These are phyloP conservation scores for Condylostylus longicornis DNA, from an alignment of 1,140 invertebrate genomes.

Conservation along the genomic window DNA sequence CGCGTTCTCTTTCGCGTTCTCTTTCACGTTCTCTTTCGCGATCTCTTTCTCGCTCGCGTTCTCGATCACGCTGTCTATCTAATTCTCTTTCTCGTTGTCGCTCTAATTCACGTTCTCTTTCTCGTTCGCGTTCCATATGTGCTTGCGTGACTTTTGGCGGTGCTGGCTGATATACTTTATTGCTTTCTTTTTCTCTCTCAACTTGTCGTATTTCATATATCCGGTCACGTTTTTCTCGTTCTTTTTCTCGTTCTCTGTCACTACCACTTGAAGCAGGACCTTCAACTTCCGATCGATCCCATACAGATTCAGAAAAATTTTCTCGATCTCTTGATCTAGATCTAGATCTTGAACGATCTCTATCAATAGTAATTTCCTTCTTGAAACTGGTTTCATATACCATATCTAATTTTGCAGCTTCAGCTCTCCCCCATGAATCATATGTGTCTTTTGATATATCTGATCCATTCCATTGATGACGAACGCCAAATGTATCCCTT, in stretches of 20 bases:
- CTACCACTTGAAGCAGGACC: constrained; percentile 29
- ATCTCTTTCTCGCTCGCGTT: constrained; percentile 2
- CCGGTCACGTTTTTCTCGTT: constrained; percentile 27
- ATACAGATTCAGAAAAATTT: constrained; percentile 31
- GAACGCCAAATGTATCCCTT: constrained; percentile 47
- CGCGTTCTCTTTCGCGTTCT: neutral
- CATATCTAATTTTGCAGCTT: constrained; percentile 15
- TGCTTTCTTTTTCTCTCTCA: constrained; percentile 29
- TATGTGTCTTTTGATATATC: constrained; percentile 13
- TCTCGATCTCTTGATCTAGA: constrained; percentile 28
- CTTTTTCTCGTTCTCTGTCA: constrained; percentile 29
- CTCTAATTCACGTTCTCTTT: neutral
- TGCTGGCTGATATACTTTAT: constrained; percentile 31
- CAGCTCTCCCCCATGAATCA: constrained; percentile 15
- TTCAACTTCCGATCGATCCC: constrained; percentile 29
- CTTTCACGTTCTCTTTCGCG: neutral
- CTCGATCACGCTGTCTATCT: neutral
- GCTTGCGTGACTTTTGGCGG: constrained; percentile 22
- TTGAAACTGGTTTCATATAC: constrained; percentile 14
- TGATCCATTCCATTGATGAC: constrained; percentile 33
- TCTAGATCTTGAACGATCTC: constrained; percentile 22
- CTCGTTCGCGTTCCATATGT: constrained; percentile 13
- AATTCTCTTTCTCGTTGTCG: neutral
- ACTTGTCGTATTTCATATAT: constrained; percentile 30
- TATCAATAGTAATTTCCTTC: constrained; percentile 17